These are phyloP conservation scores for Cheilosia urbana DNA, from an alignment of 2,888 invertebrate genomes.

Conservation along the genomic window DNA sequence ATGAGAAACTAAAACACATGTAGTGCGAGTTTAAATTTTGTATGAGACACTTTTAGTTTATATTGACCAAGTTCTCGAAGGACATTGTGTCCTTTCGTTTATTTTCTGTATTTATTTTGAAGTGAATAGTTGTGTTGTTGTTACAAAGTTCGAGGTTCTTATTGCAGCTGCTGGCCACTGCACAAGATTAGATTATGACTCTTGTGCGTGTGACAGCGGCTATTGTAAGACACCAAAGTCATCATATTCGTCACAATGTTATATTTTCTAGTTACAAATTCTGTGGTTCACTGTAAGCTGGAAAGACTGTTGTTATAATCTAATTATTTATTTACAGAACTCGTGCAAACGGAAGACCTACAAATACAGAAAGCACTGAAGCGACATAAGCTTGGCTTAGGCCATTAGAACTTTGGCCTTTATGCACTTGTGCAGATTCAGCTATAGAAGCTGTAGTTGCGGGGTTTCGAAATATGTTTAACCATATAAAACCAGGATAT, in stretches of 20 bases:
- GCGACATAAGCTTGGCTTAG: neutral
- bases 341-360: neutral
- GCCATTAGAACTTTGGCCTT: too few species aligned
- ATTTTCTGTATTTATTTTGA: constrained; percentile 18
- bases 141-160: constrained; percentile 83
- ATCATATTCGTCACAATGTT: constrained; percentile 22
- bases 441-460: too few species aligned
- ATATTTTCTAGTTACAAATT: neutral
- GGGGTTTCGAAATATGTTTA: too few species aligned
- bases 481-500: too few species aligned
- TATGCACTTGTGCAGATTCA: too few species aligned
- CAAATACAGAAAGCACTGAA: constrained; percentile 1
- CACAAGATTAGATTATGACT: constrained; percentile 97
- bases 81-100: constrained; percentile 12
- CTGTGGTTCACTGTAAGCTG: neutral
- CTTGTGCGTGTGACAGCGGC: constrained; percentile 99
- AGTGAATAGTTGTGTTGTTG: constrained; percentile 16
- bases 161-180: constrained; percentile 99
- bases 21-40: constrained; percentile 53
- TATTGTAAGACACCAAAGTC: constrained; percentile 90
- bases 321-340: constrained; percentile 41
- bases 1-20: constrained; percentile 71
- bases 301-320: constrained; percentile 10
- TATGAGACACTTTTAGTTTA: constrained; percentile 24
- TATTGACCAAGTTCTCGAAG: constrained; percentile 4